A percentile compares a stretch with the other conserved stretches of the same genome.
phyloP scores from a whole-genome alignment of 2,888 invertebrate genomes.

The Yponomeuta cagnagella region DNA sequence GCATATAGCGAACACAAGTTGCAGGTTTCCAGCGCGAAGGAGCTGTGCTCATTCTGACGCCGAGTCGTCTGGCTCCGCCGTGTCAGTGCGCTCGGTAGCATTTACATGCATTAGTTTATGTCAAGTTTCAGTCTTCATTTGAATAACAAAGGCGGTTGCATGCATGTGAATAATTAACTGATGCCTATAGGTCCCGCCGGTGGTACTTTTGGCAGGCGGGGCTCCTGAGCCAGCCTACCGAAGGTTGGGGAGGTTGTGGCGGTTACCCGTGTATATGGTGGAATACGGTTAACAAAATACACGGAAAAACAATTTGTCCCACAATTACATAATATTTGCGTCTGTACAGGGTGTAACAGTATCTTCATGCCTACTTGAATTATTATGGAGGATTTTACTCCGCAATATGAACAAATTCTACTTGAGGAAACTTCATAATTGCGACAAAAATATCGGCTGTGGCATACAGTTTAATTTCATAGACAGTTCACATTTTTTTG shows the following conservation, averaged over 20 bases:
- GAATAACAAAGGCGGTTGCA: slow-evolving; percentile 60
- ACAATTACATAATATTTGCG: too few species aligned
- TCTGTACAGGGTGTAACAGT: too few species aligned
- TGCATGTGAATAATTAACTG: slow-evolving; percentile 54
- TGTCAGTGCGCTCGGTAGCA: slow-evolving; percentile 7
- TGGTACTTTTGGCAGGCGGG: background rate
- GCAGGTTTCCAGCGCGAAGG: background rate
- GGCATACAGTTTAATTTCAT: too few species aligned
- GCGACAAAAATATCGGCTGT: too few species aligned
- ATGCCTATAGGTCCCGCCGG: slow-evolving; percentile 3
- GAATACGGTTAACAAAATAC: background rate
- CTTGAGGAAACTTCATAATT: too few species aligned
- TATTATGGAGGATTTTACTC: too few species aligned
- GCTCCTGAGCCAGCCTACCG: background rate
- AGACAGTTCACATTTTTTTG: too few species aligned
- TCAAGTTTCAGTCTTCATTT: slow-evolving; percentile 35
- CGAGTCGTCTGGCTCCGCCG: background rate
- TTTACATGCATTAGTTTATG: slow-evolving; percentile 14
- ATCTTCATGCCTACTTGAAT: too few species aligned
- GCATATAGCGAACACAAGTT: background rate
- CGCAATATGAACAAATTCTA: too few species aligned
- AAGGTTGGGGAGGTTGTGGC: background rate
- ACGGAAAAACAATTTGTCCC: too few species aligned
- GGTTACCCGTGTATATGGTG: background rate
- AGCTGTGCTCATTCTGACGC: background rate